phyloP scores from a whole-genome alignment of 2,797 vertebrate genomes.

The Tenualosa thibaudeaui region DNA sequence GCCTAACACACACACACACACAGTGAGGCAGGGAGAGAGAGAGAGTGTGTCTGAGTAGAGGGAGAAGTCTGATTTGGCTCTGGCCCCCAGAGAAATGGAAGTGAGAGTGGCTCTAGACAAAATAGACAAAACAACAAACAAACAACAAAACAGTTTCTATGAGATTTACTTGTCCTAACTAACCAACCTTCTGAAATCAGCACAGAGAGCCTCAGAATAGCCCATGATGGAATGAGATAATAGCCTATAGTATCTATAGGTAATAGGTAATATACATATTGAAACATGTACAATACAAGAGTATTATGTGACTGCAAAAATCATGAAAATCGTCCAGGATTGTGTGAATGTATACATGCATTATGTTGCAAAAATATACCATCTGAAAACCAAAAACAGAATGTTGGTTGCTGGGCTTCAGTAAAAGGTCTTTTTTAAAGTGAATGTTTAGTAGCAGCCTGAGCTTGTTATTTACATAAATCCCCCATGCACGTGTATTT shows the following conservation, averaged over 20 bases:
- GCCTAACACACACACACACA: not conserved
- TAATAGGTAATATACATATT: not conserved
- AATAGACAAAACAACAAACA: not conserved
- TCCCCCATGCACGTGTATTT: conserved; percentile 23
- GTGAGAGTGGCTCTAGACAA: not conserved
- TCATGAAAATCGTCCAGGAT: not conserved
- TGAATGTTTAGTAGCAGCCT: not conserved
- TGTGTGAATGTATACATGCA: not conserved
- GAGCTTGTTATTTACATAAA: conserved; percentile 19
- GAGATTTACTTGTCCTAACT: not conserved
- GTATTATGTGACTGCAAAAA: not conserved
- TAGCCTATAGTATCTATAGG: too few species aligned
- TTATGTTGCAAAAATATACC: not conserved
- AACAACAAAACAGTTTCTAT: not conserved
- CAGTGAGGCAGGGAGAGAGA: not conserved
- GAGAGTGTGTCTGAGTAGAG: not conserved
- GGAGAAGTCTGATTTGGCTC: not conserved
- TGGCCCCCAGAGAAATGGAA: not conserved
- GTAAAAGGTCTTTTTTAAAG: not conserved
- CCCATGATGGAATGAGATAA: not conserved
- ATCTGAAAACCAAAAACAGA: not conserved
- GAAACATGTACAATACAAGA: not conserved
- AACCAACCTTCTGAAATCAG: not conserved
- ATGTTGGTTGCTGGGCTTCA: not conserved
- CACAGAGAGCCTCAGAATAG: not conserved